Evolutionary conservation across 1,140 invertebrate species (phyloP).

Genomic region (Drosophila malerkotliana): DNA sequence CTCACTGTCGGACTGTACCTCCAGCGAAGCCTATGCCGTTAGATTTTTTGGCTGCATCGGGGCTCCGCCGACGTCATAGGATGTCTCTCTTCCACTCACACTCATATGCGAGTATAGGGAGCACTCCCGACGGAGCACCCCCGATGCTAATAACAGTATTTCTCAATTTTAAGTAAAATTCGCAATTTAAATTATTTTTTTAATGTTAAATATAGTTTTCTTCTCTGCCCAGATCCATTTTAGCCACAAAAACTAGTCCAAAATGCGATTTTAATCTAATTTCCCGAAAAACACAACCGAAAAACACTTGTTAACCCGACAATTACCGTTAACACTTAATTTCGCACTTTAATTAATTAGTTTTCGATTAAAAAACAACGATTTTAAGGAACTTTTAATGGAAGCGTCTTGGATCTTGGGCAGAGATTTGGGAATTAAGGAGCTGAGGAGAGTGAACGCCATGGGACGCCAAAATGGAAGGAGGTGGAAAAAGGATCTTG

Average conservation of each 20-base stretch:
- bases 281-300: background rate
- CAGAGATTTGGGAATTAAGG: background rate
- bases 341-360: background rate
- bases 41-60: too few species aligned
- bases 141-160: too few species aligned
- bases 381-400: background rate
- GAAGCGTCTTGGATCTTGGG: background rate
- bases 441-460: background rate
- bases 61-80: too few species aligned
- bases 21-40: background rate
- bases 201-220: background rate
- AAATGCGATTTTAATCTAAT: background rate
- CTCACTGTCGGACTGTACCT: background rate
- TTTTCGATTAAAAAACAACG: background rate
- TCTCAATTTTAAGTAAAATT: too few species aligned
- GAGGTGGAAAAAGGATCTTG: background rate
- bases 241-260: background rate
- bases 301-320: background rate
- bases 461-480: background rate
- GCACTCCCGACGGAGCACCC: too few species aligned
- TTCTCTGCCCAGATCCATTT: background rate
- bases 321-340: background rate
- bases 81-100: too few species aligned
- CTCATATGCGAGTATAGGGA: too few species aligned
- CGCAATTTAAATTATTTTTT: background rate